phyloP scores from a whole-genome alignment of 1,140 invertebrate genomes.

The Callitettix versicolor region DNA sequence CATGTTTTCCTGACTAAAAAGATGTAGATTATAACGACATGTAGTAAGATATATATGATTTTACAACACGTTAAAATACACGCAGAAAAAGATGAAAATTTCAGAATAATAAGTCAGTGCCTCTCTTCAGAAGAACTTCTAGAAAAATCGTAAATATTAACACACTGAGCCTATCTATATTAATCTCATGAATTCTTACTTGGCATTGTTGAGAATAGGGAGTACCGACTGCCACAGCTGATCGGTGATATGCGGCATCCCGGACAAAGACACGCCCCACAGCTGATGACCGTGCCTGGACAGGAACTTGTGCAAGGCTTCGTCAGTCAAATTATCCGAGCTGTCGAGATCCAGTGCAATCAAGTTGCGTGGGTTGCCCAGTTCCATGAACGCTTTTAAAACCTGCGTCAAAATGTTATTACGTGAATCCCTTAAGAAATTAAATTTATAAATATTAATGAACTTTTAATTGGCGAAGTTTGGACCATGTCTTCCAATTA shows the following conservation, averaged over 20 bases:
- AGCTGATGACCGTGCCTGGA: slow-evolving; percentile 80
- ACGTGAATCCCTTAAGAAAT: too few species aligned
- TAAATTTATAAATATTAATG: too few species aligned
- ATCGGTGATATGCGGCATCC: slow-evolving; percentile 96
- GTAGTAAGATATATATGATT: too few species aligned
- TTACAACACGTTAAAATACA: too few species aligned
- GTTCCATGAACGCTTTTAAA: slow-evolving; percentile 78
- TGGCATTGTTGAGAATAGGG: slow-evolving; percentile 79
- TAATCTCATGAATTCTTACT: slow-evolving; percentile 94
- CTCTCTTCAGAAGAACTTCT: too few species aligned
- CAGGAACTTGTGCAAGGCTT: slow-evolving; percentile 82
- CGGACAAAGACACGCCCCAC: slow-evolving; percentile 75
- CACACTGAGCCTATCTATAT: slow-evolving; percentile 86
- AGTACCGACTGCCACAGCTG: slow-evolving; percentile 90
- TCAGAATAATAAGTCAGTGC: too few species aligned
- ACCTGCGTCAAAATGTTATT: slow-evolving; percentile 39
- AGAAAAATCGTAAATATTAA: too few species aligned
- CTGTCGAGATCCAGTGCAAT: slow-evolving; percentile 86
- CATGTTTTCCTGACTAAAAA: too few species aligned
- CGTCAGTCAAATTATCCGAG: slow-evolving; percentile 91
- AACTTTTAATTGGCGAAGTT: too few species aligned
- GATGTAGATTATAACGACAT: too few species aligned
- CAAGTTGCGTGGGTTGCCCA: slow-evolving; percentile 73
- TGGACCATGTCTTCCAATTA: too few species aligned
- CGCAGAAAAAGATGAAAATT: too few species aligned